Evolutionary conservation across 2,888 invertebrate genomes (phyloP), one percentile per base, ranked within the genome.

Genomic region (Diadromus collaris): DNA sequence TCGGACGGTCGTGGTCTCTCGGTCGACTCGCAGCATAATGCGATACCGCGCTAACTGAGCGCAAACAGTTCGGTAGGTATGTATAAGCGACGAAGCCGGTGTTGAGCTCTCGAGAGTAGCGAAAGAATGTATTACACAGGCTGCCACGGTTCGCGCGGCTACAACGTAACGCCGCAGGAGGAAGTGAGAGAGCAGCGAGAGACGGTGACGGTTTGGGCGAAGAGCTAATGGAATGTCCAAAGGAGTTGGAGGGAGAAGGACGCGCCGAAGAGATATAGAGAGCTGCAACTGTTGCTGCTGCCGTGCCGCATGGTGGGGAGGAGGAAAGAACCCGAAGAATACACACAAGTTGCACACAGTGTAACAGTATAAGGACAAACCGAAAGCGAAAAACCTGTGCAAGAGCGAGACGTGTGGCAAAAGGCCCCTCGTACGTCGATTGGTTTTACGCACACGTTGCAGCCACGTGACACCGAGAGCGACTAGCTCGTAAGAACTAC

Each of bases 11-110:
- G 24, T 63, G 67, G 74, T 70, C 56, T 61, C 64, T 24, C 46
- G 54, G 58, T 70, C 63, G 74, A 46, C 54, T 51, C 81, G 83
- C 79, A 81, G 81, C 85, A 86, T 87, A 83, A 86, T 86, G 84
- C 85, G 85, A 85, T 83, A 84, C 85, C 83, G 83, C 82, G 70
- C 83, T 80, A 79, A 85, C 84, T 82, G 82, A 76, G 80, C 79
- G 76, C 83, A 81, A 84, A 83, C 79, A 79, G 76, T 77, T 77
- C 58, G 41, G 58, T 75, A 60, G 54, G 72, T 32, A 65, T 73
- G 63, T 72, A 46, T 67, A 48, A 44, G 68, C 56, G 56, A n/a
- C 46, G 48, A 19, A n/a, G 34, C 19, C 60, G 60, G 19, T 70
- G 60, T 13, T 16, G 60, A 48, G 60, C 58, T 32, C 56, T 10